These are phyloP conservation scores for Aplochiton taeniatus DNA, from an alignment of 2,797 vertebrate genomes.

Conservation along the genomic window DNA sequence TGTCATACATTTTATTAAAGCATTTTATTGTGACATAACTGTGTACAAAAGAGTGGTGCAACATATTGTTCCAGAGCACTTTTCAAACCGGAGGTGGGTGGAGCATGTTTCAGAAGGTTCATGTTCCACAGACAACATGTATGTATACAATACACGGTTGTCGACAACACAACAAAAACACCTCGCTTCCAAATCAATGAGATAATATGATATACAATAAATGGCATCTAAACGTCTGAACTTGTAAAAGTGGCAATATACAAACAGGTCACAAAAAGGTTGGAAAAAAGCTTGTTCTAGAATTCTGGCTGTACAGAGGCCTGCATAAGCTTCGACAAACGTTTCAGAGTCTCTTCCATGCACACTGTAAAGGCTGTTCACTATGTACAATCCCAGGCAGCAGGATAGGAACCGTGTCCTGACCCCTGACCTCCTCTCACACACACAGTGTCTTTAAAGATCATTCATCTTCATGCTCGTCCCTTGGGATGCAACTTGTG, in stretches of 20 bases:
- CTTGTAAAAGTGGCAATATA: slow-evolving; percentile 61
- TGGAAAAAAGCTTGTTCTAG: slow-evolving; percentile 54
- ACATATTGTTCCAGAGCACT: slow-evolving; percentile 55
- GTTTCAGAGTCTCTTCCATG: slow-evolving; percentile 52
- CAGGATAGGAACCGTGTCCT: slow-evolving; percentile 37
- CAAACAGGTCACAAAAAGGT: slow-evolving; percentile 63
- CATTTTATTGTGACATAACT: slow-evolving; percentile 71
- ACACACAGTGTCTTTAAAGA: too few species aligned
- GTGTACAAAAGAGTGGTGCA: slow-evolving; percentile 69
- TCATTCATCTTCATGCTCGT: too few species aligned
- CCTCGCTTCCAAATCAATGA: slow-evolving; percentile 28
- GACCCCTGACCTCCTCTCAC: background rate
- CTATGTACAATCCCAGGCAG: slow-evolving; percentile 39
- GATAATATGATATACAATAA: slow-evolving; percentile 49
- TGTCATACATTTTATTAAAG: slow-evolving; percentile 22
- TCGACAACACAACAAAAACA: slow-evolving; percentile 16
- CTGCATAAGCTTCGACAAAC: slow-evolving; percentile 43
- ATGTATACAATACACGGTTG: slow-evolving; percentile 45
- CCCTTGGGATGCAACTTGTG: too few species aligned
- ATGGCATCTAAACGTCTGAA: slow-evolving; percentile 41
- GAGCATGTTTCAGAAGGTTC: slow-evolving; percentile 40
- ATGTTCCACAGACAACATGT: slow-evolving; percentile 30
- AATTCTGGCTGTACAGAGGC: slow-evolving; percentile 45
- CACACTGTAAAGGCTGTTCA: slow-evolving; percentile 50
- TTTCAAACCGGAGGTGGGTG: slow-evolving; percentile 53